phyloP scores from a whole-genome alignment of 2,888 invertebrate species.

The Ormyrus nitidulus region DNA sequence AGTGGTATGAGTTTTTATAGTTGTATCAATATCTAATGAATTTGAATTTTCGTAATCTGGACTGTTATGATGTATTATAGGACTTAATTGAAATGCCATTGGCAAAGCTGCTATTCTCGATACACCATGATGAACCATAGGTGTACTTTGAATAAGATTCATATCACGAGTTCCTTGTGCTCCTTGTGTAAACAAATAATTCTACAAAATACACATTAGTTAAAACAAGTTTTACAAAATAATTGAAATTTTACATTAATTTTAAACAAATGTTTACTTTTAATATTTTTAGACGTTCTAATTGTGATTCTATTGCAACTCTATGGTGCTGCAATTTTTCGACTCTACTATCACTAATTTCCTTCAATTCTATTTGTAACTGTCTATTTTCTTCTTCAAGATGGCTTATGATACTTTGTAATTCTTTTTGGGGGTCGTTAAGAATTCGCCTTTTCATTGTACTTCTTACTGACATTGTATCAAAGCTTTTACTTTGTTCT shows the following conservation, averaged over 20 bases:
- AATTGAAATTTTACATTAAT: too few relatives aligned
- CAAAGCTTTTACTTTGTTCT: constrained; percentile 65
- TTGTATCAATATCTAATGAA: constrained; percentile 36
- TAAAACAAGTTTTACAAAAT: neutral
- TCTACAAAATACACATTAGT: constrained; percentile 62
- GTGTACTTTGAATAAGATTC: constrained; percentile 72
- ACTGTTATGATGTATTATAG: constrained; percentile 68
- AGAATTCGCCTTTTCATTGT: constrained; percentile 69
- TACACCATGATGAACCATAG: constrained; percentile 68
- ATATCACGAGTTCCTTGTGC: constrained; percentile 59
- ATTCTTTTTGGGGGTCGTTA: constrained; percentile 79
- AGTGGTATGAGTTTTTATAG: constrained; percentile 48
- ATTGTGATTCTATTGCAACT: constrained; percentile 80
- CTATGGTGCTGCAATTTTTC: constrained; percentile 80
- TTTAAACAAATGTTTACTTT: constrained; percentile 75
- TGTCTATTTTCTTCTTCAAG: constrained; percentile 82
- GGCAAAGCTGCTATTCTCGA: constrained; percentile 68
- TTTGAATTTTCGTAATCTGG: constrained; percentile 66
- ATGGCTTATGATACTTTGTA: constrained; percentile 84
- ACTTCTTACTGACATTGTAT: constrained; percentile 68
- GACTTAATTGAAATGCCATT: constrained; percentile 72
- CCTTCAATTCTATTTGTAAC: constrained; percentile 70
- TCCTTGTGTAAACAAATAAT: constrained; percentile 69
- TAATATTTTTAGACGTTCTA: constrained; percentile 81
- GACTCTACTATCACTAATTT: constrained; percentile 70